These are phyloP conservation scores for Acronicta psi DNA, from an alignment of 2,888 invertebrate genomes.

Conservation along the genomic window DNA sequence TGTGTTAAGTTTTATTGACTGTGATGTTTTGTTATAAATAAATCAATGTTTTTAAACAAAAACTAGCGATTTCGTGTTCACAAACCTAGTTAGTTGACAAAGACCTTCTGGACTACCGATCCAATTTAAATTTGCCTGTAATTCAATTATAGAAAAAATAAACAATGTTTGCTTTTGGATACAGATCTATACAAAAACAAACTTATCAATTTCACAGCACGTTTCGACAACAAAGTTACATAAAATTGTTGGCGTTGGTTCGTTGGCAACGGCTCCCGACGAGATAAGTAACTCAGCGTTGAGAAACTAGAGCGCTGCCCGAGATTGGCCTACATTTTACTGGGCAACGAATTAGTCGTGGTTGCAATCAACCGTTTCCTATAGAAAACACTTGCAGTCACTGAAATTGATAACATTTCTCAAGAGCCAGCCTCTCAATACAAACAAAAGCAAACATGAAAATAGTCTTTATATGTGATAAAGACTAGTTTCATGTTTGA, in stretches of 20 bases:
- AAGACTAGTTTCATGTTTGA: no score
- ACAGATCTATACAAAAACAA: slow-evolving; percentile 69
- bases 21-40: slow-evolving; percentile 78
- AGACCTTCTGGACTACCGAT: slow-evolving; percentile 7
- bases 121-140: slow-evolving; percentile 11
- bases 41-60: slow-evolving; percentile 51
- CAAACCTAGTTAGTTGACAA: slow-evolving; percentile 6
- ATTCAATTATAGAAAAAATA: slow-evolving; percentile 32
- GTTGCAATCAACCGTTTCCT: slow-evolving; percentile 83
- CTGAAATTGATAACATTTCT: slow-evolving; percentile 80
- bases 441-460: slow-evolving; percentile 30
- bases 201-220: slow-evolving; percentile 80
- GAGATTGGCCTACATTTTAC: slow-evolving; percentile 84
- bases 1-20: slow-evolving; percentile 75
- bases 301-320: slow-evolving; percentile 85
- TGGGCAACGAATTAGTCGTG: slow-evolving; percentile 81
- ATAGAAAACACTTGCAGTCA: slow-evolving; percentile 78
- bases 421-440: slow-evolving; percentile 62
- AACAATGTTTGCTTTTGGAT: slow-evolving; percentile 52
- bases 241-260: slow-evolving; percentile 81
- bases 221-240: slow-evolving; percentile 87
- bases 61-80: slow-evolving; percentile 15
- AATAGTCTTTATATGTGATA: no score
- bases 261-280: slow-evolving; percentile 82
- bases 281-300: slow-evolving; percentile 83